These are phyloP conservation scores for Palloptera scutellata DNA, from an alignment of 2,888 invertebrate genomes.

Conservation along the genomic window DNA sequence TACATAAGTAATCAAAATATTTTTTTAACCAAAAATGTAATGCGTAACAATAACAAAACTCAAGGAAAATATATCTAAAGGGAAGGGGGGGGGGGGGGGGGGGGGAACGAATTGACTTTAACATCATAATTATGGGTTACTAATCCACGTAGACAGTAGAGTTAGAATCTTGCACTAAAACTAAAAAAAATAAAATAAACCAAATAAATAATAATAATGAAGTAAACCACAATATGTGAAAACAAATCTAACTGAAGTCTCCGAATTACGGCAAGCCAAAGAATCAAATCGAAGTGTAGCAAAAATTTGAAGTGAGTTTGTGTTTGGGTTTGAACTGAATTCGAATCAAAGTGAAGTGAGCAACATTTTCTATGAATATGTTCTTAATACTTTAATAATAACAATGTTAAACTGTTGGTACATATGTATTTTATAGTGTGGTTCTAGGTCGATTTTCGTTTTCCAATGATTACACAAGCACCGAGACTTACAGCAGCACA, in stretches of 20 bases:
- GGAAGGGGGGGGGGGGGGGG: too few relatives aligned
- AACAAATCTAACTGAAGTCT: too few relatives aligned
- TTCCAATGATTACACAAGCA: background rate
- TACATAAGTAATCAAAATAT: too few relatives aligned
- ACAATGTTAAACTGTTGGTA: constrained; percentile 3
- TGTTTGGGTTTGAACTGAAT: background rate
- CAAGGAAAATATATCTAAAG: background rate
- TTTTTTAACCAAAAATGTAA: too few relatives aligned
- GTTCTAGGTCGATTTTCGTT: background rate
- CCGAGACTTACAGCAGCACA: background rate
- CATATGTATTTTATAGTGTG: background rate
- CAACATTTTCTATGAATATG: background rate
- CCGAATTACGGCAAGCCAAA: too few relatives aligned
- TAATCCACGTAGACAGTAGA: background rate
- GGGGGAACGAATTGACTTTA: constrained; percentile 16
- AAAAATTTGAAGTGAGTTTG: too few relatives aligned
- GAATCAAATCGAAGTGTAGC: too few relatives aligned
- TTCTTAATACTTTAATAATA: constrained; percentile 10
- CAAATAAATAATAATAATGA: too few relatives aligned
- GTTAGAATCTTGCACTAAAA: too few relatives aligned
- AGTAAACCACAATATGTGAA: too few relatives aligned
- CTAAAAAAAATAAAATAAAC: too few relatives aligned
- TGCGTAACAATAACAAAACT: background rate
- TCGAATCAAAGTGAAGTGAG: background rate
- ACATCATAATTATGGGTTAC: constrained; percentile 32